phyloP scores from a whole-genome alignment of 2,797 vertebrate species.

The Sus cebifrons region DNA sequence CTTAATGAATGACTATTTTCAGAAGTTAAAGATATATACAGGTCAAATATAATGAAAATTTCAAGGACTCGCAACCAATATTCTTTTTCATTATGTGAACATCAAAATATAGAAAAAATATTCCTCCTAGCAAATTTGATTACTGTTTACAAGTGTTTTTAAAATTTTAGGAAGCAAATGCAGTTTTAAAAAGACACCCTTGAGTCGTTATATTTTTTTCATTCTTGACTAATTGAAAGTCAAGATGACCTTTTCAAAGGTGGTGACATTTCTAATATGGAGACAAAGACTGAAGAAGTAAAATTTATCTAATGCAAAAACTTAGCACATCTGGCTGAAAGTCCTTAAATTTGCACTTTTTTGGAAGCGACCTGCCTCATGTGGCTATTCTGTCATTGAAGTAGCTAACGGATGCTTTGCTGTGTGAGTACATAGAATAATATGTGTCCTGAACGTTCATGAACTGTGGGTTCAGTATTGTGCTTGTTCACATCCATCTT shows the following conservation, averaged over 20 bases:
- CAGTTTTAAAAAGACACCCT: slow-evolving; percentile 52
- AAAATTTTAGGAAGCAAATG: slow-evolving; percentile 53
- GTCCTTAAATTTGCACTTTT: not conserved
- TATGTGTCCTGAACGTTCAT: too few relatives aligned
- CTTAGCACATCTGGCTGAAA: slow-evolving; percentile 66
- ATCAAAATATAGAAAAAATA: slow-evolving; percentile 18
- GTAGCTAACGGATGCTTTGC: not conserved
- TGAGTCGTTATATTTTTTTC: slow-evolving; percentile 49
- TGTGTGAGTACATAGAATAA: not conserved
- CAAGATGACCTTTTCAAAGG: slow-evolving; percentile 80
- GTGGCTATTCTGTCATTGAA: not conserved
- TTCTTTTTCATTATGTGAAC: not conserved
- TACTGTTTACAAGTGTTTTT: slow-evolving; percentile 42
- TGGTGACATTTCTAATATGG: slow-evolving; percentile 78
- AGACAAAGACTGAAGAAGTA: slow-evolving; percentile 60
- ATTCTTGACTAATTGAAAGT: slow-evolving; percentile 77
- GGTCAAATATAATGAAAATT: not conserved
- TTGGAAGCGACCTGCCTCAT: not conserved
- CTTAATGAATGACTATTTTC: not conserved
- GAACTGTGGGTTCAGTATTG: not conserved
- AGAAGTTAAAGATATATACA: not conserved
- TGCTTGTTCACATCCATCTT: not conserved
- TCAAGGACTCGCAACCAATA: not conserved
- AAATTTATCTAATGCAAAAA: slow-evolving; percentile 73
- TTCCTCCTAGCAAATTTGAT: not conserved